Evolutionary conservation across 2,113 vertebrate genomes (phyloP), one percentile per base, ranked within the genome.

Genomic region (Neogobius melanostomus): DNA sequence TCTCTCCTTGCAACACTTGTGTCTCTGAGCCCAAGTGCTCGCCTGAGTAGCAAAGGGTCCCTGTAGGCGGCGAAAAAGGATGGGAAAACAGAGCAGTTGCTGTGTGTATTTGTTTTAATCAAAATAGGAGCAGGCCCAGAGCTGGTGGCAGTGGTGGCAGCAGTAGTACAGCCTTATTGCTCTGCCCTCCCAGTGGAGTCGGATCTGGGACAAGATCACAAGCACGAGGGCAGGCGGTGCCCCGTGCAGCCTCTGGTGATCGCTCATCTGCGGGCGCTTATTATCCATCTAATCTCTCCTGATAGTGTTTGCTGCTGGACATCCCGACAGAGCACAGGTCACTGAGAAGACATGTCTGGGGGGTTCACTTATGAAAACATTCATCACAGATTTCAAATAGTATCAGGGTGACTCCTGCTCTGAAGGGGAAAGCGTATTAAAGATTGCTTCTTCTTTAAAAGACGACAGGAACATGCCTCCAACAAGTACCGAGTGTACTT

Each of bases 281-380:
- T 90, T 90, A 89, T 82, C 88, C 79, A 63, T 84, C 81, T 90
- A 86, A 90, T 87, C 78, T 86, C 85, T 90, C 88, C 82, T 81
- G 83, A 88, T 85, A 82, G 85, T 83, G 81, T 85, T 84, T 82
- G 82, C 85, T 87, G 59, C 73, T 82, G 83, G 84, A 85, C 75
- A 85, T 83, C 73, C 81, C 73, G 15, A 42, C 72, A 64, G 88
- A 85, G 80, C 80, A 78, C 74, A 88, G 89, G 89, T 86, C 89
- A 90, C 64, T 15, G 52, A 72, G 63, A 85, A 76, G 83, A 82
- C 50, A 77, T 62, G 76, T 59, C 86, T 67, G 15, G 71, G 66
- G 85, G 83, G 44, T 62, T 54, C 54, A 71, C 77, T 87, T 87
- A 86, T 82, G 63, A 87, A 81, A 85, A 82, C 81, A 85, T 87